These are phyloP conservation scores for Apamea epomidion DNA, from an alignment of 2,888 invertebrate species.

Conservation along the genomic window DNA sequence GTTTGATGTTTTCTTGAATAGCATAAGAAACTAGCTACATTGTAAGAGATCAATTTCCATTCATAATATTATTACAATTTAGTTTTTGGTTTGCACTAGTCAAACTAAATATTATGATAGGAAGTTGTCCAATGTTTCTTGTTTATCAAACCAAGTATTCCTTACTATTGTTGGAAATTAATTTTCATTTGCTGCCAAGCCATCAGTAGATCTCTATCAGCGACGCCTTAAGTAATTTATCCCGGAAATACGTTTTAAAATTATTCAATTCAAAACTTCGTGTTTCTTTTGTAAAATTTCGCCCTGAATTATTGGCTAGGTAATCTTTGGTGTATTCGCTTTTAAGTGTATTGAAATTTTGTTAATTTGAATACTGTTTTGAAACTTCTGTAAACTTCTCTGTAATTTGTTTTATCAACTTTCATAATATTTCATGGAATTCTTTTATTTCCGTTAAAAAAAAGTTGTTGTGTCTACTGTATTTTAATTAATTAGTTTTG, in stretches of 20 bases:
- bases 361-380: conserved; percentile 1
- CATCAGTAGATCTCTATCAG: conserved; percentile 4
- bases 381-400: not conserved
- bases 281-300: not conserved
- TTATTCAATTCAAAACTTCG: conserved; percentile 3
- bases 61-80: conserved; percentile 40
- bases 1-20: not conserved
- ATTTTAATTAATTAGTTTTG: not conserved
- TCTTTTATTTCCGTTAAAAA: not conserved
- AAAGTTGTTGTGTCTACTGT: not conserved
- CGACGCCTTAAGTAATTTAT: not conserved
- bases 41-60: conserved; percentile 19
- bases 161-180: conserved; percentile 15
- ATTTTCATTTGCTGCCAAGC: conserved; percentile 37
- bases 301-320: conserved; percentile 7
- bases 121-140: conserved; percentile 49
- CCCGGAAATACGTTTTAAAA: not conserved
- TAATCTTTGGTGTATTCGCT: conserved; percentile 4
- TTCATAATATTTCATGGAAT: not conserved
- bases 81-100: conserved; percentile 9
- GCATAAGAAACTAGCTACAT: not conserved
- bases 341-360: not conserved
- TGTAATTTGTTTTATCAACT: not conserved
- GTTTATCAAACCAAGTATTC: conserved; percentile 57
- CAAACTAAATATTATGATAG: conserved; percentile 68